Evolutionary conservation across 2,113 vertebrate genomes (phyloP).

Genomic region (Cryptotis parvus): DNA sequence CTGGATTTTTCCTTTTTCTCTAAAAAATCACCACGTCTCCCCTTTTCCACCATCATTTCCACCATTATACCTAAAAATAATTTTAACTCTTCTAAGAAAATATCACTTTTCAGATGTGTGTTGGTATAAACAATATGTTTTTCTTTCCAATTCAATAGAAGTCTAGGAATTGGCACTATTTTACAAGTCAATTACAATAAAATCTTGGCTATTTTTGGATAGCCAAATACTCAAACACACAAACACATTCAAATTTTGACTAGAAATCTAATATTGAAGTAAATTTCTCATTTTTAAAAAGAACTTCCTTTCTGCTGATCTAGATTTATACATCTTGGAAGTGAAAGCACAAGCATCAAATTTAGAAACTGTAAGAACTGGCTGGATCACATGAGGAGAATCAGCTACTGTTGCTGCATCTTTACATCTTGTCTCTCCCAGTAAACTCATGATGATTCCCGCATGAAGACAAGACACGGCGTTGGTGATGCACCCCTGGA

Average conservation of each 20-base stretch:
- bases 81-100: conserved; percentile 79
- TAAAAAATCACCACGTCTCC: conserved; percentile 61
- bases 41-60: conserved; percentile 45
- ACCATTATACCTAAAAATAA: conserved; percentile 75
- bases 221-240: conserved; percentile 19
- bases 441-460: not conserved
- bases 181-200: conserved; percentile 65
- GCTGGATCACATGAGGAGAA: not conserved
- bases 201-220: conserved; percentile 28
- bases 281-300: conserved; percentile 47
- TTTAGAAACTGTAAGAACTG: not conserved
- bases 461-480: not conserved
- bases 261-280: not conserved
- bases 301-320: conserved; percentile 3
- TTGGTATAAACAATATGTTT: conserved; percentile 55
- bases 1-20: conserved; percentile 77
- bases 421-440: not conserved
- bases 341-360: not conserved
- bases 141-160: conserved; percentile 67
- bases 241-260: not conserved
- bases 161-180: conserved; percentile 64
- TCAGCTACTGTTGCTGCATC: not conserved
- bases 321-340: not conserved
- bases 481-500: not conserved
- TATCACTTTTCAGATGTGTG: conserved; percentile 70